Evolutionary conservation across 2,797 vertebrate species (phyloP).

Genomic region (Ptychadena robeensis): DNA sequence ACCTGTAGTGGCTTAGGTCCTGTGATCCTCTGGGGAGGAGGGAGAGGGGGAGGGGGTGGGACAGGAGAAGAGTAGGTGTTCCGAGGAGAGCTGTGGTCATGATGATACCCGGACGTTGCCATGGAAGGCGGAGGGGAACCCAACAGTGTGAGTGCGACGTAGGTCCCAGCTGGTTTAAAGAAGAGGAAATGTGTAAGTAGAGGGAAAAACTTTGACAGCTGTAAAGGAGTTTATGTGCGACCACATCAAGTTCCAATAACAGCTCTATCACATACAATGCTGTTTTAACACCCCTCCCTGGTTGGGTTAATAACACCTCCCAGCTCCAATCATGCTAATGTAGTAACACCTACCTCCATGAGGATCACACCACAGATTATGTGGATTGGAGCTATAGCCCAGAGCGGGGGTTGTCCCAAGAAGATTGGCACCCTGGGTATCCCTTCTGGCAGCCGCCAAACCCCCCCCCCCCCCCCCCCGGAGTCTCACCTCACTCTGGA

Average conservation of each 20-base stretch:
- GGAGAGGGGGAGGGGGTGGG: slow-evolving; percentile 78
- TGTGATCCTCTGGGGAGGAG: slow-evolving; percentile 82
- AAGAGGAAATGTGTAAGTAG: neutral
- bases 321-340: too few relatives aligned
- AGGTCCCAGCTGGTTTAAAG: slow-evolving; percentile 81
- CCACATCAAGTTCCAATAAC: neutral
- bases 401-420: too few relatives aligned
- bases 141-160: slow-evolving; percentile 90
- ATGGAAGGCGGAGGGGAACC: slow-evolving; percentile 82
- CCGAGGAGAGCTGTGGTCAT: slow-evolving; percentile 60
- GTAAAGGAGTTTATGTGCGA: neutral
- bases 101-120: slow-evolving; percentile 64
- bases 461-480: too few relatives aligned
- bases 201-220: neutral
- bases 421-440: too few relatives aligned
- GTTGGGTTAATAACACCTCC: too few relatives aligned
- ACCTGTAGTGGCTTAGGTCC: slow-evolving; percentile 89
- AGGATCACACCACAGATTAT: too few relatives aligned
- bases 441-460: too few relatives aligned
- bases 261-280: neutral
- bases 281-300: too few relatives aligned
- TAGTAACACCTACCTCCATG: too few relatives aligned
- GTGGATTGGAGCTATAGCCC: too few relatives aligned
- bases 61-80: slow-evolving; percentile 64
- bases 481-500: too few relatives aligned